Evolutionary conservation across 2,888 invertebrate genomes (phyloP).

Genomic region (Heliconius ethilla): DNA sequence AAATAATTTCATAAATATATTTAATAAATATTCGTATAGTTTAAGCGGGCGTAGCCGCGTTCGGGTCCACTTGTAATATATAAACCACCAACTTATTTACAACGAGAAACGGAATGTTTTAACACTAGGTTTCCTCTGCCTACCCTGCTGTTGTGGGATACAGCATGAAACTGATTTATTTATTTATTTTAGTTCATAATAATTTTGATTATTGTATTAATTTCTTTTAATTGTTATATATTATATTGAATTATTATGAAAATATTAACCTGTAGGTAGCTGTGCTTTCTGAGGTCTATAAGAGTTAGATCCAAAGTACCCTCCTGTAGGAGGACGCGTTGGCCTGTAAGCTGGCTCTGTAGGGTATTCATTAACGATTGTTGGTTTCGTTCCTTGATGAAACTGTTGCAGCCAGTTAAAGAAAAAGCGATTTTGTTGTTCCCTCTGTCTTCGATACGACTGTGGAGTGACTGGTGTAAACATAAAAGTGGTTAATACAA

Average conservation of each 20-base stretch:
- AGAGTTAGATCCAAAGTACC: constrained; percentile 61
- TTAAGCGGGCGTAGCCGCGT: no score
- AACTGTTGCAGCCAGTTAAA: constrained; percentile 10
- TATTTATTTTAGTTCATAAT: background rate
- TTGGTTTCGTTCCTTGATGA: background rate
- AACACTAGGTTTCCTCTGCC: no score
- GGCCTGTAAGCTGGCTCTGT: constrained; percentile 40
- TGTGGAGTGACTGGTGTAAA: constrained; percentile 55
- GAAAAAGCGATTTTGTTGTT: constrained; percentile 41
- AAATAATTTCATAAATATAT: no score
- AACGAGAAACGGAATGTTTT: no score
- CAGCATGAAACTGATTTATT: no score
- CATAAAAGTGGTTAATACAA: background rate
- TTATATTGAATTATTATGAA: background rate
- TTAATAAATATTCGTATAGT: no score
- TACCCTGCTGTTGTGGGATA: no score
- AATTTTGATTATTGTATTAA: background rate
- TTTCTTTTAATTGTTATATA: background rate
- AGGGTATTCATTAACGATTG: constrained; percentile 27
- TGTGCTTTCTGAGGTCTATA: constrained; percentile 62
- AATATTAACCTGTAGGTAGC: constrained; percentile 62
- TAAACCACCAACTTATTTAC: no score
- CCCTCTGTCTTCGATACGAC: constrained; percentile 48
- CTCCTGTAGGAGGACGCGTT: constrained; percentile 63
- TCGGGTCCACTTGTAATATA: no score